A percentile compares a stretch with the other conserved stretches of the same genome.
phyloP scores from a whole-genome alignment of 2,888 invertebrate species.

The Protophormia terraenovae region DNA sequence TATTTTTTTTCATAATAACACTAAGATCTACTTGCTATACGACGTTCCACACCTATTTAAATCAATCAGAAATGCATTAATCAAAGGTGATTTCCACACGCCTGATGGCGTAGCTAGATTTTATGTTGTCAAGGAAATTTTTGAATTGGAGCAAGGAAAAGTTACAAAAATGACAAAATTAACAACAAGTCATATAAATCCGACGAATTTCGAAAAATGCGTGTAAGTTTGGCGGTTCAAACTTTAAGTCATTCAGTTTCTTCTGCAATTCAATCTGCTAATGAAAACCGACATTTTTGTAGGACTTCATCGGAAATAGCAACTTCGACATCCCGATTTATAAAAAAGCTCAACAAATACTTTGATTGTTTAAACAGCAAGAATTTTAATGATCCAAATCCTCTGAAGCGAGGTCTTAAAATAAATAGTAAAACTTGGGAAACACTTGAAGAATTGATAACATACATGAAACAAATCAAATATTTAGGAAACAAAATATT shows the following conservation, averaged over 20 bases:
- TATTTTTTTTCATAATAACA: too few species aligned
- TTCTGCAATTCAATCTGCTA: neutral
- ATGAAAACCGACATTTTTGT: neutral
- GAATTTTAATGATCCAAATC: neutral
- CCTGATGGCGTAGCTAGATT: neutral
- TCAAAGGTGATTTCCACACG: neutral
- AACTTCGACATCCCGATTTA: neutral
- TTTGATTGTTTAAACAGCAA: neutral
- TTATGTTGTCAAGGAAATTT: too few species aligned
- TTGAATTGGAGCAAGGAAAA: neutral
- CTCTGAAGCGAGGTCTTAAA: too few species aligned
- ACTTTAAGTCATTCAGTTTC: too few species aligned
- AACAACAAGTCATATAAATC: neutral
- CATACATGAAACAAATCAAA: neutral
- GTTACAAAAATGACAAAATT: neutral
- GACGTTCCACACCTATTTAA: neutral
- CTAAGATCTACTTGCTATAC: too few species aligned
- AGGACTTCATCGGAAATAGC: neutral
- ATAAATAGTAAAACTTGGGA: neutral
- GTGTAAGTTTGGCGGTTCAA: too few species aligned
- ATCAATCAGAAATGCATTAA: neutral
- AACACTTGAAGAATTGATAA: too few species aligned
- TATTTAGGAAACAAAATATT: neutral
- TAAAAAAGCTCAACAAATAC: neutral
- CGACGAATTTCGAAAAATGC: too few species aligned